Evolutionary conservation across 2,113 vertebrate genomes (phyloP), one percentile per base, ranked within the genome.

Genomic region (Triplophysa siluroides): DNA sequence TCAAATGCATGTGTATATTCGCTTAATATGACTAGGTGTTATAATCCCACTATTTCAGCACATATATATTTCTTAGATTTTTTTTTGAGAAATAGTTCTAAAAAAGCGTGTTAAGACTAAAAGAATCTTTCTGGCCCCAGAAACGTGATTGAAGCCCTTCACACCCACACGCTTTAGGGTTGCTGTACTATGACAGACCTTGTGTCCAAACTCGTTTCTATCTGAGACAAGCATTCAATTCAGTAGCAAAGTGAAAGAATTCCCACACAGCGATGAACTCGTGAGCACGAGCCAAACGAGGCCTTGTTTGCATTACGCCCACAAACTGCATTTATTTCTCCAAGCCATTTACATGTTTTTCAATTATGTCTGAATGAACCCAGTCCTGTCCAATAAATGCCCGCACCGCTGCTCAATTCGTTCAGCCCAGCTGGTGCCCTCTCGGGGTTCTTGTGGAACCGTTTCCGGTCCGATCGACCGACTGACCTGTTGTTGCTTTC

Each of bases 341-440:
- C 47, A 62, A 75, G 14, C 5, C 21, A 75, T 62, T 62, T 47
- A 62, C 73, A 75, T 75, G 73, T 63, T 75, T 75, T 75, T 50
- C 23, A 75, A 62, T 75, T 75, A 75, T 18, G 0, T 29, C 47
- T 61, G 41, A 63, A 63, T 74, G 58, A 62, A 63, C 56, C 56
- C 56, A 74, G 33, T 26, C 8, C 41, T 26, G 54, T 24, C 58
- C 38, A 21, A 10, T 75, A 60, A 60, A 60, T 33, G 60, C 18
- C 2, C 13, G 2, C 18, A 21, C 24, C 1, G 8, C 54, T n/a
- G 54, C 54, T 60, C 50, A 56, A 24, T 43, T n/a, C 13, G 2
- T 71, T 71, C 69, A 56, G 50, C 26, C 26, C 69, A 56, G 26
- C 47, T 54, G 47, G 14, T 70, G 68, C 21, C n/a, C 45, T 29